Evolutionary conservation across 2,797 vertebrate genomes (phyloP), one percentile per base, ranked within the genome.

Genomic region (Eurystomus glaucurus): DNA sequence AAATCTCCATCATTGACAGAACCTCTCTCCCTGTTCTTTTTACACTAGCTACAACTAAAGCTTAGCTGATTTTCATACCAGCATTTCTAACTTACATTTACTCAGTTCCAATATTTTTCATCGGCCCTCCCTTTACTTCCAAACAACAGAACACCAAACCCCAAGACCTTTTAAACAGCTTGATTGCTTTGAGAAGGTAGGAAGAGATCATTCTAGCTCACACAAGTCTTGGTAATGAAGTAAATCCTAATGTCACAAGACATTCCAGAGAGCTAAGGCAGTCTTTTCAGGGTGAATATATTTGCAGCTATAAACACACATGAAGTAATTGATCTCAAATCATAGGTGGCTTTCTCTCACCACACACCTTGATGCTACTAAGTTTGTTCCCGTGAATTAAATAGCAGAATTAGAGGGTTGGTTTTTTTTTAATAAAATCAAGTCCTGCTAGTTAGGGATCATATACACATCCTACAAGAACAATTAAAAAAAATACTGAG

Each of bases 201-300:
- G 65, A 69, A 51, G 35, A 79, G 54, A 65, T 43, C 3, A 3
- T 28, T 75, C 28, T 14, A 72, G 65, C 62, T 86, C 76, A 65
- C 65, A 23, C 72, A 86, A 20, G 75, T 61, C 85, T 69, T 39
- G 8, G 33, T 13, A 65, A 76, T 10, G 21, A 75, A 83, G 55
- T 45, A 75, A 85, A 90, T 89, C 80, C 78, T 92, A 81, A 81
- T 31, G 62, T 41, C 88, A 75, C 33, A 33, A 46, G 69, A 76
- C n/a, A 48, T 41, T 65, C 58, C 75, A 58, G 74, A 89, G 28
- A 33, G 10, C 35, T 81, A 68, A 81, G 14, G 35, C 8, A 60
- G 60, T 19, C 74, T 71, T 72, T 57, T 28, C 77, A 82, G 87
- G 61, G 58, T 54, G 21, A 93, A 78, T 9, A 71, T 2, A 61